These are phyloP conservation scores for Mellilla xanthometata DNA, from an alignment of 2,888 invertebrate species.

Conservation along the genomic window DNA sequence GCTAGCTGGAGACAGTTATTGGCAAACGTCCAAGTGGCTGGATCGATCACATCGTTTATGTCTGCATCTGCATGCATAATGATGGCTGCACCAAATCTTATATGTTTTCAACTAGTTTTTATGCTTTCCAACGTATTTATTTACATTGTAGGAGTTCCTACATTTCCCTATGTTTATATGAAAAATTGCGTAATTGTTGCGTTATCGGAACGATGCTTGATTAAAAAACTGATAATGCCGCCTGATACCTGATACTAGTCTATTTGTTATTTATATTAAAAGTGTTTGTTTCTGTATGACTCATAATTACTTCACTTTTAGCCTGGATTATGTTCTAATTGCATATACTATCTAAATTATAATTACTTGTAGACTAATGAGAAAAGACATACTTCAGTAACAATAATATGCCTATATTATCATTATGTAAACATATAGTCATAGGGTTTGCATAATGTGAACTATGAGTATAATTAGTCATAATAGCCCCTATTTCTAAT, in stretches of 20 bases:
- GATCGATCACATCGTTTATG: slow-evolving; percentile 68
- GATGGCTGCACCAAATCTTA: slow-evolving; percentile 53
- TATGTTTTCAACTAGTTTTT: background rate
- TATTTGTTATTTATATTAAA: slow-evolving; percentile 12
- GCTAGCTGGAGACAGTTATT: slow-evolving; percentile 64
- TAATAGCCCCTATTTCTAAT: background rate
- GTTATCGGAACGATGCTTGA: slow-evolving; percentile 14
- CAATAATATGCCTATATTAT: too few species aligned
- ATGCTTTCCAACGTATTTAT: too few species aligned
- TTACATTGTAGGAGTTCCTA: background rate
- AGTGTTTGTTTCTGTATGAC: too few species aligned
- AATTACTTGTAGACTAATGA: too few species aligned
- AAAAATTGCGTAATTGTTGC: slow-evolving; percentile 13
- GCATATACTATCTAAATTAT: too few species aligned
- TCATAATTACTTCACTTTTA: too few species aligned
- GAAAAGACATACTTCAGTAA: too few species aligned
- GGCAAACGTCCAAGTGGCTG: slow-evolving; percentile 72
- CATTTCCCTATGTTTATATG: slow-evolving; percentile 10
- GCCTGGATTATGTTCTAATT: too few species aligned
- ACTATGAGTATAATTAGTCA: background rate
- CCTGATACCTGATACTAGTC: slow-evolving; percentile 12
- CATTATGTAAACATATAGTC: too few species aligned
- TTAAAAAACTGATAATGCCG: slow-evolving; percentile 11
- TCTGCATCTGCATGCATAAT: slow-evolving; percentile 61
- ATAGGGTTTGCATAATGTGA: too few species aligned